phyloP scores from a whole-genome alignment of 1,140 invertebrate species.

The Listronotus oregonensis region DNA sequence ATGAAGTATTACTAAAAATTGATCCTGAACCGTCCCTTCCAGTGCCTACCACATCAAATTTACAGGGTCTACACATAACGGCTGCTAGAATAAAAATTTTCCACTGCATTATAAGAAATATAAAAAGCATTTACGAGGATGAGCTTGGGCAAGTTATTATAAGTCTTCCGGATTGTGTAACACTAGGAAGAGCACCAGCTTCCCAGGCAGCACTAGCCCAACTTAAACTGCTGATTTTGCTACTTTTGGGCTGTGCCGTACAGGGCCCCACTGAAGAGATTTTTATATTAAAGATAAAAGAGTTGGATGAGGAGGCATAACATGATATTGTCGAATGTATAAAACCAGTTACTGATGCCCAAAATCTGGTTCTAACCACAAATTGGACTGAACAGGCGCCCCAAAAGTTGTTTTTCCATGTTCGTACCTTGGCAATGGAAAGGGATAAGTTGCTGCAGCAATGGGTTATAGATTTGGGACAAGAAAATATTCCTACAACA shows the following conservation, averaged over 20 bases:
- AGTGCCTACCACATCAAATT: conserved; percentile 57
- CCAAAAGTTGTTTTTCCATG: conserved; percentile 76
- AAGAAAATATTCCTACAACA: conserved; percentile 42
- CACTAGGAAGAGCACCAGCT: conserved; percentile 71
- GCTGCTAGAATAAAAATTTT: conserved; percentile 68
- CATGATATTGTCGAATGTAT: conserved; percentile 91
- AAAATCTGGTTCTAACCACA: conserved; percentile 80
- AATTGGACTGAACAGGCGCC: conserved; percentile 76
- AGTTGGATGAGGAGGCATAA: conserved; percentile 81
- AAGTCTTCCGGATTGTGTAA: conserved; percentile 78
- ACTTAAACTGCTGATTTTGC: conserved; percentile 81
- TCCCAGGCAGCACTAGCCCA: conserved; percentile 75
- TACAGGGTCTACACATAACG: conserved; percentile 67
- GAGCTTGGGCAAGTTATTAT: conserved; percentile 84
- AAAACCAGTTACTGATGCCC: conserved; percentile 90
- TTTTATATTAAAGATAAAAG: conserved; percentile 89
- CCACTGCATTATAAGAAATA: conserved; percentile 68
- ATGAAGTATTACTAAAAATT: conserved; percentile 84
- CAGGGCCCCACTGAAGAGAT: conserved; percentile 92
- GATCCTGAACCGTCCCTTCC: conserved; percentile 69
- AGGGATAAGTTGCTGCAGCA: conserved; percentile 73
- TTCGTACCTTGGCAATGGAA: conserved; percentile 80
- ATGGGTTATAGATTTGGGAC: conserved; percentile 58
- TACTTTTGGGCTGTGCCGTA: conserved; percentile 92
- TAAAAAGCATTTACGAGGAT: conserved; percentile 70